Evolutionary conservation across 1,140 invertebrate genomes (phyloP), one percentile per base, ranked within the genome.

Genomic region (Lepidurus arcticus): DNA sequence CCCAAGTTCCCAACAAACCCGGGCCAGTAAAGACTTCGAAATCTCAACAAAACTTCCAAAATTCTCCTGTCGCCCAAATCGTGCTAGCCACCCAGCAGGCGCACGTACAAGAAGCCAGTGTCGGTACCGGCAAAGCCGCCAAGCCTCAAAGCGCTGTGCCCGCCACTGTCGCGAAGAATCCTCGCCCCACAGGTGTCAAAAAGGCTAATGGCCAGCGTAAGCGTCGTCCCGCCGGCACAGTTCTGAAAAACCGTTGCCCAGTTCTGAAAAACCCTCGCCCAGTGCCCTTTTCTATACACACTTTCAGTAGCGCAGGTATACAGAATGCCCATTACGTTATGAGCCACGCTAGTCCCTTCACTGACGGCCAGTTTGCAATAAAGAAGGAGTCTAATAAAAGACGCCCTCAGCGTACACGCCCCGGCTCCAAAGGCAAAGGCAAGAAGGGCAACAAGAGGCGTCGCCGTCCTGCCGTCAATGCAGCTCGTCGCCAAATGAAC

Each of bases 401-500:
- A 21, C 53, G 53, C 53, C 53, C 53, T 21, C 53, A 65, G 21
- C 16, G n/a, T 13, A 9, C 3, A 65, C 53, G 53, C 53, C 53
- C 53, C n/a, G 53, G 53, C 21, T 0, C n/a, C 53, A 65, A 65
- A 7, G 13, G 13, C 13, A 65, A 65, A 0, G 53, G 53, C 53
- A 65, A 65, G 53, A 65, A 65, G 47, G 47, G 47, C 21, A 65
- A 65, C 47, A 65, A 65, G 53, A 65, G 8, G 53, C 53, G 13
- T 7, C 53, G 9, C 53, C 53, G 53, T 65, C 53, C 53, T 16
- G 16, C 16, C 4, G 13, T 65, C 13, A n/a, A 13, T 3, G 53
- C 8, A 11, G 53, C 53, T 65, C 53, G 53, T 65, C 53, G 53
- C 53, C 53, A 65, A 65, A 65, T 65, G 53, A 65, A 65, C 53